These are phyloP conservation scores for Coranthus polyacanthus DNA, from an alignment of 2,797 vertebrate species.

Conservation along the genomic window DNA sequence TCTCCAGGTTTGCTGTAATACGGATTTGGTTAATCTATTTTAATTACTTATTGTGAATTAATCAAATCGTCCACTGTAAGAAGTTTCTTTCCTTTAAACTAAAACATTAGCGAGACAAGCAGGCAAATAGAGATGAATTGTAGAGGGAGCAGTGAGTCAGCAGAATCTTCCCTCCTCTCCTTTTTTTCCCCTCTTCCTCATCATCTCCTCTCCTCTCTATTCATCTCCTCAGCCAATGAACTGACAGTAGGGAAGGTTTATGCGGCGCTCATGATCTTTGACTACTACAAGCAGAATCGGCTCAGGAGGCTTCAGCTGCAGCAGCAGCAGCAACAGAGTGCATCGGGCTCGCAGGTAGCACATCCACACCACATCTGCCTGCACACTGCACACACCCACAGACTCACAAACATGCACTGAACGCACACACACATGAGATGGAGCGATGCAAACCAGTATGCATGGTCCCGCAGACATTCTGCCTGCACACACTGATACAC, in stretches of 20 bases:
- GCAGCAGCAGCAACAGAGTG: slow-evolving; percentile 77
- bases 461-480: slow-evolving; percentile 32
- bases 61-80: slow-evolving; percentile 6
- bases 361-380: slow-evolving; percentile 27
- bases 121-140: slow-evolving; percentile 14
- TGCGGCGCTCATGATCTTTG: slow-evolving; percentile 96
- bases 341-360: slow-evolving; percentile 89
- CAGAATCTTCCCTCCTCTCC: slow-evolving; percentile 21
- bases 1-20: not conserved
- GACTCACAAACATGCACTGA: not conserved
- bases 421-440: slow-evolving; percentile 4
- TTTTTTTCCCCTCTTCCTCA: slow-evolving; percentile 25
- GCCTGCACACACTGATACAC: slow-evolving; percentile 32
- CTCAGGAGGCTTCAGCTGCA: slow-evolving; percentile 87
- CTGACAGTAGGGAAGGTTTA: slow-evolving; percentile 98
- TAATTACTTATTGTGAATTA: slow-evolving; percentile 14
- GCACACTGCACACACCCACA: slow-evolving; percentile 14
- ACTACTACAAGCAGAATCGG: slow-evolving; percentile 96
- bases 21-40: slow-evolving; percentile 23
- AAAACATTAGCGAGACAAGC: slow-evolving; percentile 9
- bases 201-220: not conserved
- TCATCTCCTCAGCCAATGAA: slow-evolving; percentile 88
- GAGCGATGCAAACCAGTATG: slow-evolving; percentile 39
- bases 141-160: slow-evolving; percentile 48
- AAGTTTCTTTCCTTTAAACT: slow-evolving; percentile 6